Conservation (phyloP, 2,888 invertebrate genomes). For the Lasioglossum calceatum region DNA sequence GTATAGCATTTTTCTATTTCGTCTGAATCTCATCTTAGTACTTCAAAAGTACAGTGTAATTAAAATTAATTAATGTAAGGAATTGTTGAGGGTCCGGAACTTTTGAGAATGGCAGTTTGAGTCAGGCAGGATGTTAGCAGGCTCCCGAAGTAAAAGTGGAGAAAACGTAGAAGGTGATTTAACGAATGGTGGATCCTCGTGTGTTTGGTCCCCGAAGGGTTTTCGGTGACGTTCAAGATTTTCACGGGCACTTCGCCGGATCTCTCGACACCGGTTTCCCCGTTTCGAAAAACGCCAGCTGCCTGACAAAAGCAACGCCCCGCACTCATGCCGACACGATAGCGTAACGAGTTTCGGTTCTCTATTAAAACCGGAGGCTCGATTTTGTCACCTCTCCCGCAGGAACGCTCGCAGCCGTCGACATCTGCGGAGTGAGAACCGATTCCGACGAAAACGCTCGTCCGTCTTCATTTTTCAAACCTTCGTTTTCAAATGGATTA, state of each 20-base stretch:
- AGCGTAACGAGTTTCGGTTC: constrained; percentile 43
- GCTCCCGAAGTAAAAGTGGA: not conserved
- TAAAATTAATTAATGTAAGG: no score
- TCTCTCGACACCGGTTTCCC: constrained; percentile 22
- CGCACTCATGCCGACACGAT: constrained; percentile 29
- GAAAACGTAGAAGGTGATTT: not conserved
- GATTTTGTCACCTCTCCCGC: constrained; percentile 51
- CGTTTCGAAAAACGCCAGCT: constrained; percentile 40
- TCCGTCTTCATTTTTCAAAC: not conserved
- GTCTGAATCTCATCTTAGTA: no score
- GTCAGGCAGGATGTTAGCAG: not conserved
- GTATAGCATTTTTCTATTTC: not conserved
- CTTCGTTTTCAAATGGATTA: no score
- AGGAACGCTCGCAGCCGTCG: not conserved
- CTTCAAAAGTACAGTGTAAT: no score
- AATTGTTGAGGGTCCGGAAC: no score
- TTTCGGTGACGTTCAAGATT: not conserved
- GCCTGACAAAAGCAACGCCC: constrained; percentile 30
- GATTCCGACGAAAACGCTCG: constrained; percentile 8
- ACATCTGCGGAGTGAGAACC: constrained; percentile 35
- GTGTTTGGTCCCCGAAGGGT: not conserved
- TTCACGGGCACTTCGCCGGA: not conserved
- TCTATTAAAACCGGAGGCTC: constrained; percentile 49
- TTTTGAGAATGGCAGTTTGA: no score
- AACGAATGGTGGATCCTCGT: not conserved